phyloP scores from a whole-genome alignment of 1,140 invertebrate species.

The Drosophila orosa region DNA sequence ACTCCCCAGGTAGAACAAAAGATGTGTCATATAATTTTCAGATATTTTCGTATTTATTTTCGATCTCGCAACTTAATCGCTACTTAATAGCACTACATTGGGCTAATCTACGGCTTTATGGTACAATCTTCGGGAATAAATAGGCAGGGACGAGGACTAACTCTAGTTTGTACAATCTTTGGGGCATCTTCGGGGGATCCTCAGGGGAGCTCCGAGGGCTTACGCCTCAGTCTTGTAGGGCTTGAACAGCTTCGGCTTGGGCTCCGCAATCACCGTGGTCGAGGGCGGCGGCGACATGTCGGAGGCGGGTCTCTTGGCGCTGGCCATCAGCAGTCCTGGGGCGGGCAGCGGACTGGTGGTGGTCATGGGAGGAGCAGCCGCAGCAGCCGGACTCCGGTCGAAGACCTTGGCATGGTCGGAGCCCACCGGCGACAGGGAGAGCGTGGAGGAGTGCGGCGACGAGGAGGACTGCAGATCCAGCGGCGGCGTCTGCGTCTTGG shows the following conservation, averaged over 20 bases:
- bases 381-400: slow-evolving; percentile 63
- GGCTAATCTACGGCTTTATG: slow-evolving; percentile 43
- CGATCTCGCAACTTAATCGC: slow-evolving; percentile 27
- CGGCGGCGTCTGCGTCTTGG: slow-evolving; percentile 79
- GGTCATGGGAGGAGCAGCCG: slow-evolving; percentile 19
- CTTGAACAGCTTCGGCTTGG: slow-evolving; percentile 88
- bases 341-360: slow-evolving; percentile 65
- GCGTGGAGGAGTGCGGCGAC: slow-evolving; percentile 82
- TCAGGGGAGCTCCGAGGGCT: background rate
- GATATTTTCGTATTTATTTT: slow-evolving; percentile 43
- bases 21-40: slow-evolving; percentile 20
- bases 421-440: slow-evolving; percentile 80
- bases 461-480: slow-evolving; percentile 82
- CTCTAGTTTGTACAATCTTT: slow-evolving; percentile 75
- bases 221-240: slow-evolving; percentile 88
- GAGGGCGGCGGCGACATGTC: slow-evolving; percentile 62
- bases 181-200: background rate
- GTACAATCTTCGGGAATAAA: slow-evolving; percentile 55
- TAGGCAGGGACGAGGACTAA: slow-evolving; percentile 28
- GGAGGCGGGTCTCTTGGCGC: slow-evolving; percentile 69
- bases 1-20: slow-evolving; percentile 22
- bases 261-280: slow-evolving; percentile 71
- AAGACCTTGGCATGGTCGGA: slow-evolving; percentile 82
- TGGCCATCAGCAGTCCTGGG: slow-evolving; percentile 69
- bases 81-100: slow-evolving; percentile 24